phyloP scores from a whole-genome alignment of 2,888 invertebrate species.

The Drosophila borborema region DNA sequence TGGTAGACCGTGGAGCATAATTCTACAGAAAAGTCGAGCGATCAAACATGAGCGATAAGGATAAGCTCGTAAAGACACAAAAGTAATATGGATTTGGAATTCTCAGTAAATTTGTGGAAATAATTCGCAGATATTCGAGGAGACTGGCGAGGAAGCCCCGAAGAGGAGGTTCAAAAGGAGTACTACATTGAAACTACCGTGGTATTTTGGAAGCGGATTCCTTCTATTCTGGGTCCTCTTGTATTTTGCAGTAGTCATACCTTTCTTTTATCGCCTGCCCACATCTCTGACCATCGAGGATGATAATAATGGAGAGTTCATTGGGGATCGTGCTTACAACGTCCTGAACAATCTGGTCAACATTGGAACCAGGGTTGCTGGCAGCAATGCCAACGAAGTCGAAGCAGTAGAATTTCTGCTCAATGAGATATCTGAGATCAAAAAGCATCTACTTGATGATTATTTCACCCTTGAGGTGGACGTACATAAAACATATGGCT shows the following conservation, averaged over 20 bases:
- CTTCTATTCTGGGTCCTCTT: constrained; percentile 73
- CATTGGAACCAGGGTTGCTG: constrained; percentile 89
- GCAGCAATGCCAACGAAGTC: constrained; percentile 90
- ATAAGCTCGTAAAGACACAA: constrained; percentile 30
- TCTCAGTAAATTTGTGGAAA: not conserved
- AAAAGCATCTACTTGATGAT: constrained; percentile 64
- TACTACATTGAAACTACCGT: constrained; percentile 35
- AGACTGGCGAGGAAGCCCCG: constrained; percentile 1
- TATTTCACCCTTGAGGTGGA: constrained; percentile 78
- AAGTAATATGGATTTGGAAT: not conserved
- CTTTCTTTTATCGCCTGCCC: constrained; percentile 71
- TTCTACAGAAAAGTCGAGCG: not conserved
- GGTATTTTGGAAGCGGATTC: constrained; percentile 72
- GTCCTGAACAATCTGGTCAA: constrained; percentile 40
- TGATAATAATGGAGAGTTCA: constrained; percentile 86
- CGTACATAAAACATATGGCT: constrained; percentile 77
- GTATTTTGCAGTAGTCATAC: constrained; percentile 71
- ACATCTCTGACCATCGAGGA: constrained; percentile 65
- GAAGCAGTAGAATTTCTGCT: constrained; percentile 86
- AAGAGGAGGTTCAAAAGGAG: not conserved
- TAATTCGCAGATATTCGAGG: constrained; percentile 24
- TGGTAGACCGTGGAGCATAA: constrained; percentile 19
- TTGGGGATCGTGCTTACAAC: constrained; percentile 88
- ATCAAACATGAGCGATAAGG: constrained; percentile 43
- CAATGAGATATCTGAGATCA: constrained; percentile 70